Evolutionary conservation across 2,888 invertebrate genomes (phyloP).

Genomic region (Nesidiocoris tenuis): DNA sequence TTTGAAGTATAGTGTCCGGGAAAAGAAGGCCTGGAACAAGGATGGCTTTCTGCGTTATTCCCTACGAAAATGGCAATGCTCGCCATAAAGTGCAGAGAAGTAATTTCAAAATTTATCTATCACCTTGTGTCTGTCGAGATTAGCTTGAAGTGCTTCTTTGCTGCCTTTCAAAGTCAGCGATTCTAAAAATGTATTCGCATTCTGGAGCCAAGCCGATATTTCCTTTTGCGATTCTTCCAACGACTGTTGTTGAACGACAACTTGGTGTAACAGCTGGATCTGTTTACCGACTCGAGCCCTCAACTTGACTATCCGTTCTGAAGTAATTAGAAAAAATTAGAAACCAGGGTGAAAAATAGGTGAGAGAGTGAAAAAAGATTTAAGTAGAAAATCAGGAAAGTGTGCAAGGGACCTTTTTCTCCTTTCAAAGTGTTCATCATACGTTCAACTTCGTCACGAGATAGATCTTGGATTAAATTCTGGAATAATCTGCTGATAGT

Average conservation of each 20-base stretch:
- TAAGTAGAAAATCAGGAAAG: not conserved
- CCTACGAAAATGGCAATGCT: no score
- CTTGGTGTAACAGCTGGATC: slow-evolving; percentile 77
- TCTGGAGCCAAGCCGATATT: slow-evolving; percentile 81
- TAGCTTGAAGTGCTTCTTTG: slow-evolving; percentile 71
- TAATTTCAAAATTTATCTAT: no score
- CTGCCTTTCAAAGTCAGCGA: slow-evolving; percentile 62
- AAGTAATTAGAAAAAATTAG: slow-evolving; percentile 39
- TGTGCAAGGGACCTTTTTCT: slow-evolving; percentile 62
- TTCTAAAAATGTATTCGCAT: slow-evolving; percentile 73
- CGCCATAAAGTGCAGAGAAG: no score
- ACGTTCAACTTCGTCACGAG: slow-evolving; percentile 84
- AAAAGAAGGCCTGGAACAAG: slow-evolving; percentile 67
- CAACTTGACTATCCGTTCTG: slow-evolving; percentile 78
- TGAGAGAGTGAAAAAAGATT: slow-evolving; percentile 23
- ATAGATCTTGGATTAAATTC: slow-evolving; percentile 81
- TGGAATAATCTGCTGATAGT: slow-evolving; percentile 89
- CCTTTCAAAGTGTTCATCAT: slow-evolving; percentile 86
- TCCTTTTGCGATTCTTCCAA: slow-evolving; percentile 84
- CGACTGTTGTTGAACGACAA: slow-evolving; percentile 85
- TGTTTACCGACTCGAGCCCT: slow-evolving; percentile 80
- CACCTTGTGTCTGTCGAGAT: slow-evolving; percentile 76
- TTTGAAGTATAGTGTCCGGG: slow-evolving; percentile 84
- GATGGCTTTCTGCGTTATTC: no score
- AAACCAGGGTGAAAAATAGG: slow-evolving; percentile 30